Conservation (phyloP, 2,888 invertebrate genomes). For the Smittia aterrima region DNA sequence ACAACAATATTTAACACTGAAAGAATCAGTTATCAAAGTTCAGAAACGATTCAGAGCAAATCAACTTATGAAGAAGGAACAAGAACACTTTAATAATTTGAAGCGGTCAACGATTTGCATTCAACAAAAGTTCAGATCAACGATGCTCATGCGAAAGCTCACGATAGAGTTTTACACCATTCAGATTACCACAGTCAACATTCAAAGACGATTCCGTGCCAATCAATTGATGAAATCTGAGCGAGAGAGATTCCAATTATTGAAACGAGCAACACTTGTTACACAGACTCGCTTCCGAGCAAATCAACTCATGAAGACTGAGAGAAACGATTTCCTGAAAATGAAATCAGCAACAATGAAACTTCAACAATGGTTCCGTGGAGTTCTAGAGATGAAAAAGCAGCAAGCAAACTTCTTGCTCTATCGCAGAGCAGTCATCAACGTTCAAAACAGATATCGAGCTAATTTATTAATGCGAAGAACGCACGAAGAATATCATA, state of each 20-base stretch:
- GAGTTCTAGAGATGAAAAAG: conserved; percentile 46
- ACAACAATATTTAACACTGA: conserved; percentile 49
- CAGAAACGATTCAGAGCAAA: background rate
- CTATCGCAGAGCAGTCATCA: background rate
- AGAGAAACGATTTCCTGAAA: background rate
- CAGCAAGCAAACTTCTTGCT: conserved; percentile 45
- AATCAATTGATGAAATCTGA: background rate
- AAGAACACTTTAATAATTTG: conserved; percentile 52
- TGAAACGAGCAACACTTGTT: conserved; percentile 48
- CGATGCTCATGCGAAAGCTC: conserved; percentile 46
- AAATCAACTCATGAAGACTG: background rate
- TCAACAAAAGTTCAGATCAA: conserved; percentile 51
- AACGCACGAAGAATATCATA: conserved; percentile 51
- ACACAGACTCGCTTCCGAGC: conserved; percentile 46
- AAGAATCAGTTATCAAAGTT: conserved; percentile 53
- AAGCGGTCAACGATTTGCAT: conserved; percentile 46
- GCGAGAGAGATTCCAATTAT: background rate
- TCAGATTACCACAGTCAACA: conserved; percentile 47
- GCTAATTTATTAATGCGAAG: background rate
- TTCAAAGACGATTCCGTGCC: conserved; percentile 40
- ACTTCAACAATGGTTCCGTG: conserved; percentile 54
- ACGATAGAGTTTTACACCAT: conserved; percentile 49
- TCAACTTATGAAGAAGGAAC: background rate
- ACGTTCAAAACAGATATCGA: background rate
- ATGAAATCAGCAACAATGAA: conserved; percentile 34